Base-by-base conservation (phyloP, 2,888 invertebrate species). In the Rhingia campestris region DNA sequence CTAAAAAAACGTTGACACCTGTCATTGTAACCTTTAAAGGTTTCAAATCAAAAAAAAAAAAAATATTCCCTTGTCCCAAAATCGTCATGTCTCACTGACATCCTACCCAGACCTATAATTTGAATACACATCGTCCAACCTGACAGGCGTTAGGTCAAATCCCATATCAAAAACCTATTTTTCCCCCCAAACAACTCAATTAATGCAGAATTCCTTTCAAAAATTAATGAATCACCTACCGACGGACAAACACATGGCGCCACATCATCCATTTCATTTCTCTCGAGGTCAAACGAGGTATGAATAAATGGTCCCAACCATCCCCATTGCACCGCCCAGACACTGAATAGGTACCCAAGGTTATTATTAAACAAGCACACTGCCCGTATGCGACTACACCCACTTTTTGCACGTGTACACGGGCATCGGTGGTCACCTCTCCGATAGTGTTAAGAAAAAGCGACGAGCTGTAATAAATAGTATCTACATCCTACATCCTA, bases 391-490 rank as follows among this genome's bases (percentile, higher is more conserved):
- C 9, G 53, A 45, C 53, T 63, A 35, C 53, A 5, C 12, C 43
- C 12, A 58, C n/a, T 0, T 22, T 6, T 10, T 22, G n/a, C 14
- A 37, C 22, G 22, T 22, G 22, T 22, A 7, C 39, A 41, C 58
- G 30, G 61, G 32, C 10, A 86, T 66, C 75, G 32, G 73, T 81
- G 86, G 87, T 86, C 86, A 74, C 67, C 30, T 30, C 10, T 45
- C 3, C 12, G 66, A 80, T 79, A 79, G 82, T 81, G 37, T 64
- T 47, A 66, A 58, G 59, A 76, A 53, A 67, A 39, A 47, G 61
- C 79, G 63, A 76, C 69, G 58, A 67, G 58, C 59, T 80, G 77
- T 85, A 73, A 73, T 74, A 79, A 79, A 80, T 74, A 59, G 61
- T 61, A 54, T 67, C 45, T 22, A 22, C 22, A 22, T 22, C 22